Percentiles rank a stretch among this genome's conserved stretches.
Evolutionary conservation across 2,797 vertebrate genomes (phyloP).

Genomic region (Clarias laeviceps): DNA sequence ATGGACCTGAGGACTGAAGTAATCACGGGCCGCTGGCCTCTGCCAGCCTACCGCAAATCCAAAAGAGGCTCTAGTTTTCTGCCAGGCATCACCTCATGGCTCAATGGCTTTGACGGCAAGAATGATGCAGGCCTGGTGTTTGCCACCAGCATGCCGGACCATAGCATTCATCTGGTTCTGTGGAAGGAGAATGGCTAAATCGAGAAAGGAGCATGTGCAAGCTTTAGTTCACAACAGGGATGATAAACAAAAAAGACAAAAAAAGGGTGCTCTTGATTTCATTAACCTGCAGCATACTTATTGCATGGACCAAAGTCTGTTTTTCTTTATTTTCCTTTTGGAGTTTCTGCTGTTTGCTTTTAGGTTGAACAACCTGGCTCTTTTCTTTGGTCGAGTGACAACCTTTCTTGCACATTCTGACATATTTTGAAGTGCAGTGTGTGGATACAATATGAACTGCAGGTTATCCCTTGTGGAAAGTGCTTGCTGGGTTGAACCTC

Average conservation of each 20-base stretch:
- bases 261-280: conserved; percentile 63
- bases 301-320: conserved; percentile 91
- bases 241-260: conserved; percentile 1
- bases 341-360: conserved; percentile 53
- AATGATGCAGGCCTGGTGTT: conserved; percentile 96
- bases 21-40: conserved; percentile 92
- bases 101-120: conserved; percentile 90
- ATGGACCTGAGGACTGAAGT: conserved; percentile 97
- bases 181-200: conserved; percentile 94
- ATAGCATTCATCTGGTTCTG: conserved; percentile 98
- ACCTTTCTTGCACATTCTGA: conserved; percentile 7
- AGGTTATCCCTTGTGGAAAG: neutral
- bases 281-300: conserved; percentile 64
- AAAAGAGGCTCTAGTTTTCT: conserved; percentile 97
- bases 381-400: conserved; percentile 34
- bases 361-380: conserved; percentile 35
- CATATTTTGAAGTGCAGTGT: neutral
- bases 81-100: conserved; percentile 92
- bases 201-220: neutral
- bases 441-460: neutral
- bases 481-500: neutral
- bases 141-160: conserved; percentile 98
- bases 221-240: conserved; percentile 34
- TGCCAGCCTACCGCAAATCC: conserved; percentile 96
- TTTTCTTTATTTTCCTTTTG: conserved; percentile 36